These are phyloP conservation scores for Chaetodon auriga DNA, from an alignment of 2,113 vertebrate genomes.

Conservation along the genomic window DNA sequence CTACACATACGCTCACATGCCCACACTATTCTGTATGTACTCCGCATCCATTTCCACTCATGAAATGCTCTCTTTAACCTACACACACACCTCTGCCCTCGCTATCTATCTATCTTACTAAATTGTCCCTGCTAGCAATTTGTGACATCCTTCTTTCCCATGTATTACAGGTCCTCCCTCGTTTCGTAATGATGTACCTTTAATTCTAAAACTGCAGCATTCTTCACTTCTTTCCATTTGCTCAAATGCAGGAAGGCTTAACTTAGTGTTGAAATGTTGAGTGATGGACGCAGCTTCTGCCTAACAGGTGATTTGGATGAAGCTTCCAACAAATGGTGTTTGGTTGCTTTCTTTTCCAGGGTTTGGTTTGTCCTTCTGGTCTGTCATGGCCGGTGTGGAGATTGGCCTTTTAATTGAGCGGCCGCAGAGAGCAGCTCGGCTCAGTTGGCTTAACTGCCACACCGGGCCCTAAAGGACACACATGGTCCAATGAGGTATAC, in stretches of 20 bases:
- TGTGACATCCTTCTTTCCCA: slow-evolving; percentile 16
- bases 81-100: slow-evolving; percentile 35
- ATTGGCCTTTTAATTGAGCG: slow-evolving; percentile 2
- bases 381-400: slow-evolving; percentile 1
- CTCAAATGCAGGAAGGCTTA: neutral
- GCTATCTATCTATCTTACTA: slow-evolving; percentile 15
- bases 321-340: neutral
- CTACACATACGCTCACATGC: slow-evolving; percentile 58
- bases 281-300: neutral
- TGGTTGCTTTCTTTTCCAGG: neutral
- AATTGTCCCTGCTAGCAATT: neutral
- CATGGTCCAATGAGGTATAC: slow-evolving; percentile 4
- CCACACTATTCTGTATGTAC: slow-evolving; percentile 53
- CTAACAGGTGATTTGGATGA: neutral
- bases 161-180: neutral
- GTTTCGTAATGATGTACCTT: neutral
- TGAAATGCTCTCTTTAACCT: neutral
- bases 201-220: neutral
- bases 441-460: slow-evolving; percentile 10
- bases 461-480: neutral
- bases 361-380: neutral
- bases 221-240: neutral
- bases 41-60: slow-evolving; percentile 47
- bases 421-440: slow-evolving; percentile 12
- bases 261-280: neutral